Base-by-base conservation (phyloP, 2,888 invertebrate species). In the Horisme vitalbata region DNA sequence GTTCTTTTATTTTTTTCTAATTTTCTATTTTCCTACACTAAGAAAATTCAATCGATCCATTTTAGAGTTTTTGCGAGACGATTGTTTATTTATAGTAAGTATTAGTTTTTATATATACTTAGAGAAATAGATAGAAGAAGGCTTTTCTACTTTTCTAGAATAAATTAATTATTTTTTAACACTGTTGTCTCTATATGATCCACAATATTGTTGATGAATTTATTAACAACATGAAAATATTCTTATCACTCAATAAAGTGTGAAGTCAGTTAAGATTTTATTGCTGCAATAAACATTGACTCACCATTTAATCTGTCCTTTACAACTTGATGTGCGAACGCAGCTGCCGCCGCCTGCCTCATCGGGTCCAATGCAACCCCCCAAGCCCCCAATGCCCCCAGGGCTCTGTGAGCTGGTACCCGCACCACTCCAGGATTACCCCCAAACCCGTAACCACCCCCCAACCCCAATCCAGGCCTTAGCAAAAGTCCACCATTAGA, bases 231-330 rank as follows among this genome's bases (percentile, higher is more conserved):
- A n/a, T n/a, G n/a, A n/a, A n/a, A n/a, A n/a, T n/a, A n/a, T n/a
- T n/a, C n/a, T n/a, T n/a, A n/a, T n/a, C n/a, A n/a, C n/a, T 1
- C 8, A 33, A 33, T 23, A 4, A 11, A 5, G 13, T 32, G 11
- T 15, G 23, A 38, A 38, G 31, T 20, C 26, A 33, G 13, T 26
- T 26, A 43, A 38, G 11, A 15, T 39, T 45, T 51, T 39, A 50
- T 13, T 15, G 8, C 23, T 11, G 9, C 39, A 41, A 14, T 31
- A 32, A 45, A 41, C 6, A 9, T n/a, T 13, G 4, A 87, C 93
- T 92, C 83, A 95, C 95, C 95, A 85, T 95, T 94, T 65, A 95
- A 83, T 83, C 95, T 91, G 79, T 95, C 95, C 83, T 95, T 95
- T 65, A 95, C 95, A 70, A 95, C 94, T 83, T 95, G 95, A 67